These are phyloP conservation scores for Sphinx pinastri DNA, from an alignment of 2,888 invertebrate species.

Conservation along the genomic window DNA sequence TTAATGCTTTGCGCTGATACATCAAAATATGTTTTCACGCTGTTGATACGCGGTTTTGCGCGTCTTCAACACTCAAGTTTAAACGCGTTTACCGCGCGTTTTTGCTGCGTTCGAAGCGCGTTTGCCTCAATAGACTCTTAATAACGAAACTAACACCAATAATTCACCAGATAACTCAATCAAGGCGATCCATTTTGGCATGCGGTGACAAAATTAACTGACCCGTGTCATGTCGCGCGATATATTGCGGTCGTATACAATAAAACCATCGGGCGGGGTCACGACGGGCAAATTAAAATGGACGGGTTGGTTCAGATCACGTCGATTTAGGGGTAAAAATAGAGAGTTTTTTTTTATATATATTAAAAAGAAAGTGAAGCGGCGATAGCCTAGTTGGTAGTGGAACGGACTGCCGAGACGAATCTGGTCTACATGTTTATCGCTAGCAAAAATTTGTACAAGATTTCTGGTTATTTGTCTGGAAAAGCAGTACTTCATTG, in stretches of 20 bases:
- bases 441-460: not conserved
- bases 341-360: not conserved
- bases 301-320: not conserved
- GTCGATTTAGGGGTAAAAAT: too few species aligned
- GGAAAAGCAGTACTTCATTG: not conserved
- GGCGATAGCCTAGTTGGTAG: too few species aligned
- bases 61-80: too few species aligned
- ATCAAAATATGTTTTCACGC: too few species aligned
- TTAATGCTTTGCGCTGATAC: too few species aligned
- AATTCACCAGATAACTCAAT: not conserved
- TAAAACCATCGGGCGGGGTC: conserved; percentile 6
- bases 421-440: too few species aligned
- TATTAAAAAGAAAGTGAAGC: not conserved
- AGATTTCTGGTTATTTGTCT: too few species aligned
- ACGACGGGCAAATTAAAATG: not conserved
- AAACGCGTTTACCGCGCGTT: too few species aligned
- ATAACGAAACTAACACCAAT: not conserved
- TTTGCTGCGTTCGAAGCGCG: too few species aligned
- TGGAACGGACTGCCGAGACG: too few species aligned
- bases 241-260: conserved; percentile 15
- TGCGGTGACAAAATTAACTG: not conserved
- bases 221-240: conserved; percentile 4
- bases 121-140: too few species aligned
- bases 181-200: not conserved
- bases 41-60: too few species aligned